Conservation (phyloP, 2,797 vertebrate genomes). For the Apogon talboti region DNA sequence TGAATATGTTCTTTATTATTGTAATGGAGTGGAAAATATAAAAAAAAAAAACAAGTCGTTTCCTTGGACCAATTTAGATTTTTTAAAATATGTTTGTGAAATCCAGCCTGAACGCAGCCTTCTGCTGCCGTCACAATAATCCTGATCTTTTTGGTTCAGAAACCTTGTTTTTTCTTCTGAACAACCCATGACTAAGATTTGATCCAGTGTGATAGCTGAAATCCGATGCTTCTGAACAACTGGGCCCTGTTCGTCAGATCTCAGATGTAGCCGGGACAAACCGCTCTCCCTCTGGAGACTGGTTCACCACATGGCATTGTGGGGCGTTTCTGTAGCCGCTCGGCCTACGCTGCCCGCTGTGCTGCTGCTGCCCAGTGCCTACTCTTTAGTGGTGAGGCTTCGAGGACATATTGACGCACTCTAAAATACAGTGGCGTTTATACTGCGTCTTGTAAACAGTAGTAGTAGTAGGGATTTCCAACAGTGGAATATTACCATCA, state of each 20-base stretch:
- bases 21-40: no score
- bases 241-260: background rate
- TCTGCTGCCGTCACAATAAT: no score
- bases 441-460: slow-evolving; percentile 60
- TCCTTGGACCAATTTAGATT: no score
- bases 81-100: no score
- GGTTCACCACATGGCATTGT: slow-evolving; percentile 53
- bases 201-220: no score
- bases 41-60: no score
- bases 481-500: slow-evolving; percentile 32
- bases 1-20: no score
- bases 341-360: slow-evolving; percentile 41
- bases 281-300: slow-evolving; percentile 34
- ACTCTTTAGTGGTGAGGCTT: slow-evolving; percentile 54
- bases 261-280: slow-evolving; percentile 33
- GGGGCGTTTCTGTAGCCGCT: slow-evolving; percentile 51
- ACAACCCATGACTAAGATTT: no score
- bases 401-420: slow-evolving; percentile 46
- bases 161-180: no score
- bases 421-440: slow-evolving; percentile 44
- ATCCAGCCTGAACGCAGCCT: no score
- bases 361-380: slow-evolving; percentile 43
- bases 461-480: slow-evolving; percentile 43
- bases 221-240: no score
- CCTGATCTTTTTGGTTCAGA: no score